phyloP scores from a whole-genome alignment of 2,888 invertebrate genomes.

The Pinctada fucata region DNA sequence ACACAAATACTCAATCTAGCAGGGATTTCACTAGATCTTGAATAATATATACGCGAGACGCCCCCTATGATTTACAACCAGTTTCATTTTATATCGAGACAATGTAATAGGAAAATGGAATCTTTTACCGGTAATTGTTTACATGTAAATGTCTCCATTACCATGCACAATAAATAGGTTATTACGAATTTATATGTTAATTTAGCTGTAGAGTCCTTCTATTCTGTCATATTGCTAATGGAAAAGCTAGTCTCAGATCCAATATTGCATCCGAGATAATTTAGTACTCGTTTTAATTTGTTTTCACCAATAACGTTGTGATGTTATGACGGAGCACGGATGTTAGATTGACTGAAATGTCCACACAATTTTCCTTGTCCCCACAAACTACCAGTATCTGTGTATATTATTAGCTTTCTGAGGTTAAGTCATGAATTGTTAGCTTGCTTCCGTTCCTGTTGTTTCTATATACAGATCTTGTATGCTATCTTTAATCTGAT shows the following conservation, averaged over 20 bases:
- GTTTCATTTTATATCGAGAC: neutral
- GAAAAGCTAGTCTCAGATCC: neutral
- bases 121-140: neutral
- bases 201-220: neutral
- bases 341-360: too few species aligned
- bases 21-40: too few species aligned
- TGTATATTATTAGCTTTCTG: too few species aligned
- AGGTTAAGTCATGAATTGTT: too few species aligned
- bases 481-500: too few species aligned
- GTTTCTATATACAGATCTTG: too few species aligned
- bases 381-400: too few species aligned
- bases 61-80: neutral
- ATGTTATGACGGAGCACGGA: neutral
- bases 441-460: too few species aligned
- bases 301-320: neutral
- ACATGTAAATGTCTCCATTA: neutral
- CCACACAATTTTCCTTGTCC: too few species aligned
- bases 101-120: slow-evolving; percentile 1
- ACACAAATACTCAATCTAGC: too few species aligned
- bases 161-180: slow-evolving; percentile 4
- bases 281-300: slow-evolving; percentile 1
- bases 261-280: neutral
- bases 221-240: neutral
- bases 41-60: too few species aligned
- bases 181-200: slow-evolving; percentile 4